These are phyloP conservation scores for Petromus typicus DNA, from an alignment of 2,113 vertebrate species.

Conservation along the genomic window DNA sequence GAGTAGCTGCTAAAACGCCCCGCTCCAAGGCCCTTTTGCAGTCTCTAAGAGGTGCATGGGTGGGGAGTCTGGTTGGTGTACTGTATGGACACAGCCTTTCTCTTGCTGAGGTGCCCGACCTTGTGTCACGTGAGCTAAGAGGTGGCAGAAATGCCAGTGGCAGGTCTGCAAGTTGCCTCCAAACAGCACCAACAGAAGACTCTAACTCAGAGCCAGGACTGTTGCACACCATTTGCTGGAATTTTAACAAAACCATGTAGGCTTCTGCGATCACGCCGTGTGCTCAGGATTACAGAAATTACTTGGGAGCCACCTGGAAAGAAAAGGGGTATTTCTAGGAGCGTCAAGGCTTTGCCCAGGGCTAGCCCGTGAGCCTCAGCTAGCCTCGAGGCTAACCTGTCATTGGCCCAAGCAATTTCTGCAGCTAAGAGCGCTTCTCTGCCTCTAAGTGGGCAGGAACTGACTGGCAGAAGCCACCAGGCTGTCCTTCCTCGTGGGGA, in stretches of 20 bases:
- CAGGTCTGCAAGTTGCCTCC: not conserved
- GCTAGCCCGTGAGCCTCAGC: not conserved
- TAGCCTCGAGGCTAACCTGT: not conserved
- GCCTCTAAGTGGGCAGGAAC: not conserved
- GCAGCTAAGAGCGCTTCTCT: not conserved
- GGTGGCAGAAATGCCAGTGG: not conserved
- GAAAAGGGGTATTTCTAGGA: not conserved
- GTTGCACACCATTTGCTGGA: not conserved
- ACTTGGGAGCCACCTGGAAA: not conserved
- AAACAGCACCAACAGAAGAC: not conserved
- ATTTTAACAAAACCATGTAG: not conserved
- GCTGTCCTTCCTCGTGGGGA: rapidly evolving
- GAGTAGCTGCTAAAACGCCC: not conserved
- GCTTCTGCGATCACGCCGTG: not conserved
- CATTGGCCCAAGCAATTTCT: not conserved
- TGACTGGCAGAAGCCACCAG: not conserved
- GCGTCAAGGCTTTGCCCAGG: not conserved
- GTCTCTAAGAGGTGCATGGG: not conserved
- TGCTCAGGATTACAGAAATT: no score
- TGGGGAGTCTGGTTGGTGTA: not conserved
- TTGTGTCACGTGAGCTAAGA: not conserved
- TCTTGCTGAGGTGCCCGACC: not conserved
- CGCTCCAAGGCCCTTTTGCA: not conserved
- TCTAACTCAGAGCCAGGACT: not conserved
- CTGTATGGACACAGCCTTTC: not conserved